Evolutionary conservation across 2,888 invertebrate species (phyloP).

Genomic region (Oscheius sp.): DNA sequence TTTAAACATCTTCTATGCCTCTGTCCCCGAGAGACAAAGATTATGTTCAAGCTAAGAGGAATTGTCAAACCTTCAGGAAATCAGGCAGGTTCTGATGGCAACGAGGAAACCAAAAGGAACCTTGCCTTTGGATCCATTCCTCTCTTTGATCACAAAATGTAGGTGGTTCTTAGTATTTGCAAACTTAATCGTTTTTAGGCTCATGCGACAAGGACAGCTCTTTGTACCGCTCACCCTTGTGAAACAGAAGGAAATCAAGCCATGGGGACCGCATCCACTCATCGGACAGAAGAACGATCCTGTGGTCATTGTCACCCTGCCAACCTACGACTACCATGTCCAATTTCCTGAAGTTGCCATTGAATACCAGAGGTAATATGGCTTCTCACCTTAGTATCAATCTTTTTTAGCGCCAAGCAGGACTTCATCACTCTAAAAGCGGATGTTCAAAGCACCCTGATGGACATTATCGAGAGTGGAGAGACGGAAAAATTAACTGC

Average conservation of each 20-base stretch:
- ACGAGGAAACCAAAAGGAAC: slow-evolving; percentile 36
- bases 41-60: slow-evolving; percentile 48
- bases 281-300: slow-evolving; percentile 60
- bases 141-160: slow-evolving; percentile 65
- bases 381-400: neutral
- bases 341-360: slow-evolving; percentile 58
- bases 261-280: slow-evolving; percentile 67
- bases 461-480: slow-evolving; percentile 73
- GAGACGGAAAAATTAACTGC: slow-evolving; percentile 43
- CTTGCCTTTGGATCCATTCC: slow-evolving; percentile 66
- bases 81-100: neutral
- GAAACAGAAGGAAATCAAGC: slow-evolving; percentile 55
- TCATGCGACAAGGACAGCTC: slow-evolving; percentile 55
- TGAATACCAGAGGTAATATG: slow-evolving; percentile 42
- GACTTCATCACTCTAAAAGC: slow-evolving; percentile 72
- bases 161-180: slow-evolving; percentile 23
- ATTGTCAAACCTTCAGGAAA: slow-evolving; percentile 1
- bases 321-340: slow-evolving; percentile 61
- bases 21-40: slow-evolving; percentile 55
- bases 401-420: slow-evolving; percentile 39
- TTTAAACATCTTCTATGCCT: slow-evolving; percentile 49
- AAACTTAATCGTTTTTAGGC: slow-evolving; percentile 8
- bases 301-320: slow-evolving; percentile 62
- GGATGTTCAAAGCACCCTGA: slow-evolving; percentile 72
- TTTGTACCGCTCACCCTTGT: slow-evolving; percentile 52